A percentile compares a stretch with the other conserved stretches of the same genome.
Conservation (phyloP, 2,888 invertebrate species). For the Cryptops parisi region DNA sequence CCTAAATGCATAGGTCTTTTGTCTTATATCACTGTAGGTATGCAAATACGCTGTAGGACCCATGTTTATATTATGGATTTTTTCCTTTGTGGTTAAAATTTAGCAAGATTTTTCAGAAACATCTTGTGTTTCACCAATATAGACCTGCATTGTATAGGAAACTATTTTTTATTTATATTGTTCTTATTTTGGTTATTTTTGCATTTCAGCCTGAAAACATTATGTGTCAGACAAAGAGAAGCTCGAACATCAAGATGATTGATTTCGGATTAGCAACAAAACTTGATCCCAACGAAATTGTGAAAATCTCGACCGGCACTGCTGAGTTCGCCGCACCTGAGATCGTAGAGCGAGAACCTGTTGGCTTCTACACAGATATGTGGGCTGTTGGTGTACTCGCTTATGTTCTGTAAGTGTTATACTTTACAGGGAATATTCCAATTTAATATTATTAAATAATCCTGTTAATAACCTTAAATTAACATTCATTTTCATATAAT, state of each 20-base stretch:
- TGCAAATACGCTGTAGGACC: too few species aligned
- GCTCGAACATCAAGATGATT: slow-evolving; percentile 93
- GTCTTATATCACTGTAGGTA: too few species aligned
- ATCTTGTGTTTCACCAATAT: slow-evolving; percentile 4
- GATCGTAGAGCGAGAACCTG: slow-evolving; percentile 95
- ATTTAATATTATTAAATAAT: too few species aligned
- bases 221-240: slow-evolving; percentile 93
- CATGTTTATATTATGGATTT: too few species aligned
- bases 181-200: slow-evolving; percentile 16
- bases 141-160: too few species aligned
- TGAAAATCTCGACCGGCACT: slow-evolving; percentile 97
- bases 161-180: not conserved
- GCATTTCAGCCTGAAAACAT: slow-evolving; percentile 90
- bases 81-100: too few species aligned
- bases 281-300: slow-evolving; percentile 93
- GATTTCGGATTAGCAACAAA: slow-evolving; percentile 99
- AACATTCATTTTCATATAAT: slow-evolving; percentile 17
- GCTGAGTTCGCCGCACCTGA: slow-evolving; percentile 99
- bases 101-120: too few species aligned
- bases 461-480: too few species aligned
- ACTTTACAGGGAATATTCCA: not conserved
- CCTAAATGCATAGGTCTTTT: too few species aligned
- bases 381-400: slow-evolving; percentile 99
- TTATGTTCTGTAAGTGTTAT: slow-evolving; percentile 79
- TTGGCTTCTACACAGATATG: slow-evolving; percentile 99